Evolutionary conservation across 1,140 invertebrate species (phyloP).

Genomic region (Brachionus paranguensis): DNA sequence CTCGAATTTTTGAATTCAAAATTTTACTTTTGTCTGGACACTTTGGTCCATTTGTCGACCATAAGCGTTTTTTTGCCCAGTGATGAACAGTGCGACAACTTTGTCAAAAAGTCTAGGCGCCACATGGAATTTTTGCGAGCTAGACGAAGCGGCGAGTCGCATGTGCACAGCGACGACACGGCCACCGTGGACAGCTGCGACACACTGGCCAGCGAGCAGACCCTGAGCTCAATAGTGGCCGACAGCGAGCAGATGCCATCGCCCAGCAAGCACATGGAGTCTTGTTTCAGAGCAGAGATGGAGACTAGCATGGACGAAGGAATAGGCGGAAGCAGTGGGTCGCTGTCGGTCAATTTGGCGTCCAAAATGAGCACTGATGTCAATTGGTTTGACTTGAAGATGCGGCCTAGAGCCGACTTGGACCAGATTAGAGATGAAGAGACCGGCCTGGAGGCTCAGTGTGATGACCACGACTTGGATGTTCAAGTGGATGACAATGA

Average conservation of each 20-base stretch:
- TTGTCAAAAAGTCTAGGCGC: neutral
- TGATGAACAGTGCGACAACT: slow-evolving; percentile 24
- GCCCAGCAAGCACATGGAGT: neutral
- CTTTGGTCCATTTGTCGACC: neutral
- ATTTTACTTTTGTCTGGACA: slow-evolving; percentile 19
- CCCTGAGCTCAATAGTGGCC: neutral
- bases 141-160: neutral
- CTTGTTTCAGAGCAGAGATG: neutral
- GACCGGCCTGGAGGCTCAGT: neutral
- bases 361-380: neutral
- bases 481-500: slow-evolving; percentile 29
- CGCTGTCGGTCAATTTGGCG: neutral
- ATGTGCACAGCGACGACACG: neutral
- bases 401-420: neutral
- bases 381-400: neutral
- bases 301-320: slow-evolving; percentile 26
- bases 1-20: neutral
- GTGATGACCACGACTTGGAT: neutral
- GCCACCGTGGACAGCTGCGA: neutral
- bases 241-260: neutral
- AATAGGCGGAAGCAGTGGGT: slow-evolving; percentile 3
- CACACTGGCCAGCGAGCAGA: slow-evolving; percentile 13
- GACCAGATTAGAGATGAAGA: neutral
- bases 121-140: neutral
- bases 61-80: slow-evolving; percentile 28